Base-by-base conservation (phyloP, 2,797 vertebrate genomes). In the Gymnocypris eckloni region DNA sequence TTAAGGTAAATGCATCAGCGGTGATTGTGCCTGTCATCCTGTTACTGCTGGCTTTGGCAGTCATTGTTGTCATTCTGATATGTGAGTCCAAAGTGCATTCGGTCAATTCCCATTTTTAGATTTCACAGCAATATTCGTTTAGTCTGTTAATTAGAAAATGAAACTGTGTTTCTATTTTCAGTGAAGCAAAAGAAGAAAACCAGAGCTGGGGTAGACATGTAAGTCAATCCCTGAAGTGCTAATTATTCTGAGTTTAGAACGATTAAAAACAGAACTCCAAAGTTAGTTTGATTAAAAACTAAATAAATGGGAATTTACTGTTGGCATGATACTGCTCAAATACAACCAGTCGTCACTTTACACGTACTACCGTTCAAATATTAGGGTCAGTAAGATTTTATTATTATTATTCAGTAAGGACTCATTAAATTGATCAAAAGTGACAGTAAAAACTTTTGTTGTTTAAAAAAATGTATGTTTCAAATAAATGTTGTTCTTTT, bases 141-240 rank as follows among this genome's bases (percentile, higher is more conserved):
- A 37, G 1, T 50, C 69, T 54, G 28, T n/a, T 39, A n/a, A 33
- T 45, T 52, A 77, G 20, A 5, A 81, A 72, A 54, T 66, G 4
- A n/a, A 61, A 86, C 37, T 25, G 7, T 64, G 79, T 88, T 39
- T 87, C 76, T 89, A 13, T 82, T 85, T 83, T 72, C 87, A 95
- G 94, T 37, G 33, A 91, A 77, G 81, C 87, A 89, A 86, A 89
- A 88, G 89, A 88, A 22, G 72, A 86, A 45, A 81, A 79, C 37
- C 43, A 88, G 73, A 54, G 89, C 82, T 52, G 5, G 12, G 2
- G 16, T 71, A 45, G 77, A 87, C 59, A 79, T 59, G 94, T 94
- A 91, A 93, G 93, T 90, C 56, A 79, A 84, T 72, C 25, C 33
- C 64, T 18, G 28, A 84, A 67, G 59, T 50, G 77, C 50, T 76